A percentile compares a stretch with the other conserved stretches of the same genome.
These are phyloP conservation scores for Tipula vernalis DNA, from an alignment of 2,888 invertebrate species.

Conservation along the genomic window DNA sequence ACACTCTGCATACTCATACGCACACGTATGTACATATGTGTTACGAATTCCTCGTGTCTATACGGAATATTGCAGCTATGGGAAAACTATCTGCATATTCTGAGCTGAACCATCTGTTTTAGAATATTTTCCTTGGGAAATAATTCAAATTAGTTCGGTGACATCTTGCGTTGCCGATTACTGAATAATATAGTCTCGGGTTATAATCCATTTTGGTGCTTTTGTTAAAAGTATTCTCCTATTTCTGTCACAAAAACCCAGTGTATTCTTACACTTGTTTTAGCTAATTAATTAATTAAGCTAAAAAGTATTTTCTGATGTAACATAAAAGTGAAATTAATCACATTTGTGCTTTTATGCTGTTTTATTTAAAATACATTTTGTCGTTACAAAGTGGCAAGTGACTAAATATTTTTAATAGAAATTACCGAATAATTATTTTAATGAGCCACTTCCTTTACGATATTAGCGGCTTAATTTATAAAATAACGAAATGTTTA, in stretches of 20 bases:
- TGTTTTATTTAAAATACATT: neutral
- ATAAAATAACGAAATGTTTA: no score
- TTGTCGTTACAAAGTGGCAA: no score
- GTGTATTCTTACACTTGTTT: neutral
- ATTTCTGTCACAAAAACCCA: neutral
- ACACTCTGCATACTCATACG: neutral
- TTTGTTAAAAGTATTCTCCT: neutral
- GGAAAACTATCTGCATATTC: neutral
- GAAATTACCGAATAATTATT: no score
- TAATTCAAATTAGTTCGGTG: neutral
- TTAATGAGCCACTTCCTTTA: no score
- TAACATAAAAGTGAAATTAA: neutral
- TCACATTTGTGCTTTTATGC: neutral
- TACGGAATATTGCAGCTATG: no score
- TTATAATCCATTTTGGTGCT: neutral
- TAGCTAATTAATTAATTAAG: neutral
- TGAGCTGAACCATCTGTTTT: no score
- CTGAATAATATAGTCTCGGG: neutral
- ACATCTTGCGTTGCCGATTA: neutral
- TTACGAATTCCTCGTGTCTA: neutral
- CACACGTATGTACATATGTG: neutral
- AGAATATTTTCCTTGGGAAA: no score
- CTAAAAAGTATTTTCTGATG: neutral
- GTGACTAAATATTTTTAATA: no score
- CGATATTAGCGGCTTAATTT: no score